Base-by-base conservation (phyloP, 2,888 invertebrate species). In the Yponomeuta sedellus region DNA sequence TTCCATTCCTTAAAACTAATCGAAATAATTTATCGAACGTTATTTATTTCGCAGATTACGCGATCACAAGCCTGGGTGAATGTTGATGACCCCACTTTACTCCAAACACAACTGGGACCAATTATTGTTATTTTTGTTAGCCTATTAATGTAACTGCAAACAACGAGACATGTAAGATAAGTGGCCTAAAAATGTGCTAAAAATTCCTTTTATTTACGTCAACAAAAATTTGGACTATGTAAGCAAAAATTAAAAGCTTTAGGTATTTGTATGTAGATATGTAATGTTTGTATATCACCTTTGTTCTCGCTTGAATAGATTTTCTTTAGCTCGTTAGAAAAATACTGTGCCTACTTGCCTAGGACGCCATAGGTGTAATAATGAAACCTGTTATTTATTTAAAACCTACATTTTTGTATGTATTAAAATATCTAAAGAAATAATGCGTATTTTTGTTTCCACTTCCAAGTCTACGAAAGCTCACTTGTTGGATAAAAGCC, bases 51-150 rank as follows among this genome's bases (percentile, higher is more conserved):
- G 64, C 88, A 93, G 92, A 91, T 86, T 93, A 92, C 75, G 93
- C 92, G 66, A 92, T 92, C 71, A 92, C 92, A 19, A 92, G 92
- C 74, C 79, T 91, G 66, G 93, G 92, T 34, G 92, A 92, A 77
- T 93, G 93, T 81, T 93, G 86, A 89, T 79, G 22, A 58, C 22
- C 58, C 22, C 20, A 19, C 20, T n/a, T n/a, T n/a, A 16, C 56
- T 22, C 10, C 58, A 22, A 19, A 22, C 10, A 0, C 58, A 8
- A 11, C 22, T 6, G 22, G 58, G 22, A 58, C n/a, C 20, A 19
- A 19, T 19, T 2, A 19, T n/a, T 10, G 20, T 20, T 12, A 58
- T 10, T 58, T 19, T 19, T 22, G 4, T 19, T 58, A n/a, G 20
- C n/a, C 10, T 16, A 20, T 22, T 58, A 52, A 52, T 52, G 2